Evolutionary conservation across 1,140 invertebrate species (phyloP).

Genomic region (Drosophila teissieri): DNA sequence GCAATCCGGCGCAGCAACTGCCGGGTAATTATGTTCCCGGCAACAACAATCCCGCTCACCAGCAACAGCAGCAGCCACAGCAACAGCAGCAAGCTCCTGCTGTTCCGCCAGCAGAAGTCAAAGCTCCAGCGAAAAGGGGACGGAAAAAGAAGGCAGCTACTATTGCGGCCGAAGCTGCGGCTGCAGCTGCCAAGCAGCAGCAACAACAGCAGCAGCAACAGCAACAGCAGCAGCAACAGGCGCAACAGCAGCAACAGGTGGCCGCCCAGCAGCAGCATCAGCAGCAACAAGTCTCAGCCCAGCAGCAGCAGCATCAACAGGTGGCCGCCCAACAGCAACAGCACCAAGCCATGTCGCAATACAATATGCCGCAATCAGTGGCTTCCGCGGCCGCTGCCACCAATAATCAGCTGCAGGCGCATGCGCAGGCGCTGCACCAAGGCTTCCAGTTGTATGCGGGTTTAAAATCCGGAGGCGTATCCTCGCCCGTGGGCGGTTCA

Average conservation of each 20-base stretch:
- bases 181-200: slow-evolving; percentile 41
- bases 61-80: slow-evolving; percentile 43
- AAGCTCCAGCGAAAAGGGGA: slow-evolving; percentile 76
- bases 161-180: slow-evolving; percentile 67
- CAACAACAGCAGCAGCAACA: slow-evolving; percentile 32
- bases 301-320: slow-evolving; percentile 48
- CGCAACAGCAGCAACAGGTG: slow-evolving; percentile 54
- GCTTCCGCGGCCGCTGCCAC: slow-evolving; percentile 45
- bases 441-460: slow-evolving; percentile 86
- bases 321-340: slow-evolving; percentile 39
- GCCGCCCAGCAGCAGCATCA: slow-evolving; percentile 23
- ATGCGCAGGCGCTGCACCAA: slow-evolving; percentile 81
- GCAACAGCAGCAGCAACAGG: slow-evolving; percentile 44
- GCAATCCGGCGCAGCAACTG: slow-evolving; percentile 73
- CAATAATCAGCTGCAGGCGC: slow-evolving; percentile 63
- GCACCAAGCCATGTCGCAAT: slow-evolving; percentile 58
- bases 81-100: slow-evolving; percentile 30
- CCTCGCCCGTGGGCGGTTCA: slow-evolving; percentile 48
- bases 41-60: slow-evolving; percentile 49
- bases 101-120: slow-evolving; percentile 57
- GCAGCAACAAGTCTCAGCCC: slow-evolving; percentile 34
- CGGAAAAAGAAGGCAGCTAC: slow-evolving; percentile 78
- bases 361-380: slow-evolving; percentile 59
- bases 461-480: slow-evolving; percentile 81
- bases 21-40: slow-evolving; percentile 72